Base-by-base conservation (phyloP, 2,797 vertebrate genomes). In the Poecilia picta region DNA sequence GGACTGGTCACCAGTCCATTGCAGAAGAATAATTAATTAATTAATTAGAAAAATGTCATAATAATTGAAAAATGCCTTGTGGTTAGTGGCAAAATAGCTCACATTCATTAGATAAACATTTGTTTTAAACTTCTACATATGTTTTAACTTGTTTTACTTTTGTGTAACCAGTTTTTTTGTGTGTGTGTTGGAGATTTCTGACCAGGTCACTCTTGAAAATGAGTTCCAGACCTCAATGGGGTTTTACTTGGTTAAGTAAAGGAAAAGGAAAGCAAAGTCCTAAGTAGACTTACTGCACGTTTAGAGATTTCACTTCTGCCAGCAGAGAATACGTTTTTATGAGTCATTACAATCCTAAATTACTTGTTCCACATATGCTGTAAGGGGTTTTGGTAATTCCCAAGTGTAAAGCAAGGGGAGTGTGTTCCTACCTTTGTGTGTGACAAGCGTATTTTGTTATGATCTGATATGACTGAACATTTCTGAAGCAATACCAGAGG, bases 381-480 rank as follows among this genome's bases (percentile, higher is more conserved):
- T 45, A 73, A 57, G 2, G 46, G 71, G 20, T 75, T 71, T 36
- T 8, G 2, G n/a, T 47, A 66, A 85, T 88, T 89, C 77, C 72
- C 57, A 84, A 85, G 53, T 68, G 15, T 7, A 73, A 75, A 46
- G 70, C 8, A 76, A 15, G 74, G 66, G 39, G 77, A 51, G 82
- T 82, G 80, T 84, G 73, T 43, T 46, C 74, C 6, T 15, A 15
- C 16, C 0, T 0, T 0, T 77, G 45, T 8, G 72, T 76, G 73
- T 68, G 76, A 80, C 15, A 74, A 80, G n/a, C 46, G 75, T 70
- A 78, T 88, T 85, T 78, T 85, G 82, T 87, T 84, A 80, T 80
- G 83, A 28, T 86, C 84, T 71, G 82, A 84, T 81, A 59, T 84
- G 78, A 86, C 84, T 82, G 74, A 81, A 72, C 78, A 71, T 82